Evolutionary conservation across 2,888 invertebrate genomes (phyloP), one percentile per base, ranked within the genome.

Genomic region (Mesorhabditis belari): DNA sequence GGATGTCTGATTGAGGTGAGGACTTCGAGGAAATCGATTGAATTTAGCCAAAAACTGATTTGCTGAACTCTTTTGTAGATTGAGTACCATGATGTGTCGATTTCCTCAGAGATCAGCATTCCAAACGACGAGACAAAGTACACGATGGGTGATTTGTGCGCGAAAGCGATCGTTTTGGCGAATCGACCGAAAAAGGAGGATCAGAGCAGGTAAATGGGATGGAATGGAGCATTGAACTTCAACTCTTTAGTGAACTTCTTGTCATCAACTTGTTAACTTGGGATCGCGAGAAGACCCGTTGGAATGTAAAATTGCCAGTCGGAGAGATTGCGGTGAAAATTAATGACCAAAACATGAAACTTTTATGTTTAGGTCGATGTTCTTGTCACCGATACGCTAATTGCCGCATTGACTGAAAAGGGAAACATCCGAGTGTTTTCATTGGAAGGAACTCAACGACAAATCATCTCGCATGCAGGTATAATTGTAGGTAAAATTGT

Each of bases 11-110:
- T 96, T 58, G 93, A 94, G 81, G 89, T 72, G 26, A 24, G n/a
- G n/a, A n/a, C n/a, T n/a, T n/a, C n/a, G n/a, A n/a, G n/a, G n/a
- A n/a, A n/a, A n/a, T n/a, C n/a, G n/a, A n/a, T n/a, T 49, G 54
- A 6, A 24, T 54, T 26, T 5, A 35, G 6, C 12, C 19, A 50
- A 19, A 50, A 50, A 50, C 12, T 6, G 19, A 50, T 50, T 17
- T 50, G 12, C n/a, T 50, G 50, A 12, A 17, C 21, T 50, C 6
- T 50, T 50, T 17, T 35, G 35, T 6, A 77, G 75, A 65, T 95
- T 0, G 93, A 94, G 82, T 98, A 96, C 82, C 94, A 95, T 76
- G 93, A 98, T 83, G 87, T 89, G 0, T 87, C 88, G 56, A 84
- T 90, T 12, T 93, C 96, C 81, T 92, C 92, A 80, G 88, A 90